These are phyloP conservation scores for Polymixis flavicincta DNA, from an alignment of 2,888 invertebrate genomes.

Conservation along the genomic window DNA sequence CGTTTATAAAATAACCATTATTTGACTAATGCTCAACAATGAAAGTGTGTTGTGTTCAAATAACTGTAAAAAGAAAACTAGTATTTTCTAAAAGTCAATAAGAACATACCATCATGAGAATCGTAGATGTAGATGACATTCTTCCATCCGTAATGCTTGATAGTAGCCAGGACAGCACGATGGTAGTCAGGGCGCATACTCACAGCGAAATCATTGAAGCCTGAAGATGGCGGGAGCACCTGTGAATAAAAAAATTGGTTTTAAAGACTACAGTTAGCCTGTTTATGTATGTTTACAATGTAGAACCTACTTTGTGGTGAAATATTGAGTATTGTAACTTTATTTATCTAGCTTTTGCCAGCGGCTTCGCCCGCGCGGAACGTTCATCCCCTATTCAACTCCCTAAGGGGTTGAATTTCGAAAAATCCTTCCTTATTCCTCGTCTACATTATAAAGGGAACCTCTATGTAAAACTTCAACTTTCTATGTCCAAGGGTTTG, in stretches of 20 bases:
- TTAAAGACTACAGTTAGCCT: conserved; percentile 1
- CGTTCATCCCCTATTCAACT: too few relatives aligned
- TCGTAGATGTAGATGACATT: conserved; percentile 97
- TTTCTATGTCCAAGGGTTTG: too few relatives aligned
- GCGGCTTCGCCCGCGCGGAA: too few relatives aligned
- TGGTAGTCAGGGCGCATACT: conserved; percentile 99
- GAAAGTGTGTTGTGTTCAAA: background rate
- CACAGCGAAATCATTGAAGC: conserved; percentile 96
- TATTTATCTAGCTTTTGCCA: too few relatives aligned
- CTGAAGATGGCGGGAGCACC: conserved; percentile 96
- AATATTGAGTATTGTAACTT: background rate
- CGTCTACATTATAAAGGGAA: too few relatives aligned
- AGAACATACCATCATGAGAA: conserved; percentile 95
- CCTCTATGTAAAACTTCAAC: too few relatives aligned
- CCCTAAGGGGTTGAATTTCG: too few relatives aligned
- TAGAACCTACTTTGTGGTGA: background rate
- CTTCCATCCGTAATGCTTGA: conserved; percentile 97
- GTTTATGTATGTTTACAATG: background rate
- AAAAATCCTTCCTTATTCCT: too few relatives aligned
- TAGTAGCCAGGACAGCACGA: conserved; percentile 98
- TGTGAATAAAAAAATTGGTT: conserved; percentile 72
- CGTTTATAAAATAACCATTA: background rate
- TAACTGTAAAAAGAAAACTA: too few relatives aligned
- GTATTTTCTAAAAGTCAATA: background rate
- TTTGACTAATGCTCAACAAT: background rate